phyloP scores from a whole-genome alignment of 2,797 vertebrate genomes.

The Merluccius polli region DNA sequence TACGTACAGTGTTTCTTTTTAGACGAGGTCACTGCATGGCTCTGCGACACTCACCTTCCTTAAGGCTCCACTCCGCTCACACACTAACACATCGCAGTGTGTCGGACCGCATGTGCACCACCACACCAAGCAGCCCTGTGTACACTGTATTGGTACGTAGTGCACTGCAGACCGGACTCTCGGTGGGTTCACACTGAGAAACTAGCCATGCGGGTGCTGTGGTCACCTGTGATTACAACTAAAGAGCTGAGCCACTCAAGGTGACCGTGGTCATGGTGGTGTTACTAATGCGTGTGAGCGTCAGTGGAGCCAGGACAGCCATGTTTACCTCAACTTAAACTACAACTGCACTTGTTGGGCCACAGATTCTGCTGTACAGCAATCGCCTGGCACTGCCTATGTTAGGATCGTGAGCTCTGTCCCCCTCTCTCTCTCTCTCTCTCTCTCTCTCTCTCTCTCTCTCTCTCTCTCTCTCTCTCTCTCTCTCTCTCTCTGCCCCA shows the following conservation, averaged over 20 bases:
- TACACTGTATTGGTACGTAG: slow-evolving; percentile 27
- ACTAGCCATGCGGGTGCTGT: slow-evolving; percentile 67
- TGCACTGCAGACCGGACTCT: slow-evolving; percentile 29
- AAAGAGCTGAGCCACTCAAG: slow-evolving; percentile 73
- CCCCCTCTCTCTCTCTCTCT: too few relatives aligned
- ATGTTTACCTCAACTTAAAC: slow-evolving; percentile 44
- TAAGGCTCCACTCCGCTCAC: neutral
- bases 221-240: slow-evolving; percentile 73
- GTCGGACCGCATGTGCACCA: neutral
- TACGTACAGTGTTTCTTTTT: neutral
- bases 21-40: neutral
- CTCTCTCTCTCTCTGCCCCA: slow-evolving; percentile 20
- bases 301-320: slow-evolving; percentile 57
- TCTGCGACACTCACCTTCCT: neutral
- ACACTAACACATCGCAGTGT: neutral
- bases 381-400: neutral
- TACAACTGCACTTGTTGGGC: slow-evolving; percentile 32
- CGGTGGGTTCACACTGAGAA: slow-evolving; percentile 43
- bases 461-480: neutral
- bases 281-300: slow-evolving; percentile 63
- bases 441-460: too few relatives aligned
- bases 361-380: slow-evolving; percentile 39
- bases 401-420: too few relatives aligned
- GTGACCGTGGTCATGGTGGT: slow-evolving; percentile 55
- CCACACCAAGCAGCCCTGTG: neutral